Evolutionary conservation across 2,113 vertebrate species (phyloP).

Genomic region (Corythaeola cristata): DNA sequence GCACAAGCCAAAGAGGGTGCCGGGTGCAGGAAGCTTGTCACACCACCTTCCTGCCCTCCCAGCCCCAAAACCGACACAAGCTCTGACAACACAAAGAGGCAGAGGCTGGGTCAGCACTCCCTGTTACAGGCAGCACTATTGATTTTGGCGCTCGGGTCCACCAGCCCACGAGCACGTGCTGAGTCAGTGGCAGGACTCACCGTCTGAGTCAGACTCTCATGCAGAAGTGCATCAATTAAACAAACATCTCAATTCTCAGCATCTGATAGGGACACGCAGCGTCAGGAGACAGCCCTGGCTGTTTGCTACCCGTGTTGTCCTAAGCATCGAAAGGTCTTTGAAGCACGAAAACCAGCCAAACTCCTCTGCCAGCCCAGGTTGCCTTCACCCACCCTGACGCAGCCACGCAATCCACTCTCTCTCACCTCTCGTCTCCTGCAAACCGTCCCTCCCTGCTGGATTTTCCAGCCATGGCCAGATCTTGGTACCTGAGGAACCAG

Average conservation of each 20-base stretch:
- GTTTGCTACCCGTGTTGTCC: not conserved
- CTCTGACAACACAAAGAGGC: not conserved
- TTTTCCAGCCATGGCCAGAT: not conserved
- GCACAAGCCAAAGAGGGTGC: not conserved
- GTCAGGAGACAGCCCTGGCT: not conserved
- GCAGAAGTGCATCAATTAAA: not conserved
- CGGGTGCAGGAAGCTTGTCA: not conserved
- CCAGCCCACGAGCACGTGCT: not conserved
- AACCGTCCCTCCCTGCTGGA: not conserved
- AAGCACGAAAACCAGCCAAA: not conserved
- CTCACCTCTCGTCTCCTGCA: not conserved
- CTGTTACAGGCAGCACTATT: not conserved
- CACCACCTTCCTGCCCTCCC: not conserved
- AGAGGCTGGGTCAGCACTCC: not conserved
- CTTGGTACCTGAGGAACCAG: too few relatives aligned
- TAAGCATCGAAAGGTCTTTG: not conserved
- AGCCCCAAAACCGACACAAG: not conserved
- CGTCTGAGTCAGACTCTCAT: not conserved
- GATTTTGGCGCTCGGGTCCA: not conserved
- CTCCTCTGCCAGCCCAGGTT: not conserved
- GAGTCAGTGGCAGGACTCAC: not conserved
- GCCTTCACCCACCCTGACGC: not conserved
- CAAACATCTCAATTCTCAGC: not conserved
- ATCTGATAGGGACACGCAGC: not conserved
- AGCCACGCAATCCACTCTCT: accelerated